Conservation (phyloP, 92 coral and sea anemone genomes). For the Epizoanthus fatuus region DNA sequence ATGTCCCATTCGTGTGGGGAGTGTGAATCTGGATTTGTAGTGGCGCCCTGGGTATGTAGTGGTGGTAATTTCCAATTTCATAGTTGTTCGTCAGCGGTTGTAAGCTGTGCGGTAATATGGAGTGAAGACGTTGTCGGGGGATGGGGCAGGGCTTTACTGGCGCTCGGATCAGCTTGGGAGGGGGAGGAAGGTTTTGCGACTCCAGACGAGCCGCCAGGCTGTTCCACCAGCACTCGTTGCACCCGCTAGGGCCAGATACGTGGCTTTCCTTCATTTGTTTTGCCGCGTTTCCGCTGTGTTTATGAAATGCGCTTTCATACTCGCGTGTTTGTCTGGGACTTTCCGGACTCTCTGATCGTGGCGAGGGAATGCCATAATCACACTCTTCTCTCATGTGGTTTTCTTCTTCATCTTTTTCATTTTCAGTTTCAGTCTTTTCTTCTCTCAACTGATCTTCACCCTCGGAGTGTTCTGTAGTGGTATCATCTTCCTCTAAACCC, state of each 20-base stretch:
- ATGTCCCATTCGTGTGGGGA: conserved; percentile 27
- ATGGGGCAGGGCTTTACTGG: conserved; percentile 43
- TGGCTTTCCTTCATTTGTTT: conserved; percentile 23
- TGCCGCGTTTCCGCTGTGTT: conserved; percentile 20
- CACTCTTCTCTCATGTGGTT: not conserved
- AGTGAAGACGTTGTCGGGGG: conserved; percentile 16
- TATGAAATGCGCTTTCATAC: conserved; percentile 42
- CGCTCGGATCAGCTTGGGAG: conserved; percentile 89
- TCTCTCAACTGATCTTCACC: conserved; percentile 3
- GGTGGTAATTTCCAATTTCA: conserved; percentile 27
- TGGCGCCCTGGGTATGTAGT: conserved; percentile 22
- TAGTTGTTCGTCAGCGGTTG: conserved; percentile 7
- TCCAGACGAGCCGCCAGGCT: conserved; percentile 69
- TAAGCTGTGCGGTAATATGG: conserved; percentile 23
- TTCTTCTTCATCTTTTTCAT: not conserved
- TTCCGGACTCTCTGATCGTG: conserved; percentile 28
- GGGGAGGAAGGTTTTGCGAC: conserved; percentile 81
- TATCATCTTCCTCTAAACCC: not conserved
- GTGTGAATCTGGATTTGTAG: conserved; percentile 41
- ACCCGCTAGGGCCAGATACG: conserved; percentile 23
- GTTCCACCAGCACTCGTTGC: conserved; percentile 78
- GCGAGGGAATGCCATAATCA: conserved; percentile 38
- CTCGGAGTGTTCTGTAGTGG: not conserved
- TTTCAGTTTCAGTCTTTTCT: not conserved
- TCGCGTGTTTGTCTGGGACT: conserved; percentile 4